These are phyloP conservation scores for Phocides pigmalion DNA, from an alignment of 1,140 invertebrate genomes.

Conservation along the genomic window DNA sequence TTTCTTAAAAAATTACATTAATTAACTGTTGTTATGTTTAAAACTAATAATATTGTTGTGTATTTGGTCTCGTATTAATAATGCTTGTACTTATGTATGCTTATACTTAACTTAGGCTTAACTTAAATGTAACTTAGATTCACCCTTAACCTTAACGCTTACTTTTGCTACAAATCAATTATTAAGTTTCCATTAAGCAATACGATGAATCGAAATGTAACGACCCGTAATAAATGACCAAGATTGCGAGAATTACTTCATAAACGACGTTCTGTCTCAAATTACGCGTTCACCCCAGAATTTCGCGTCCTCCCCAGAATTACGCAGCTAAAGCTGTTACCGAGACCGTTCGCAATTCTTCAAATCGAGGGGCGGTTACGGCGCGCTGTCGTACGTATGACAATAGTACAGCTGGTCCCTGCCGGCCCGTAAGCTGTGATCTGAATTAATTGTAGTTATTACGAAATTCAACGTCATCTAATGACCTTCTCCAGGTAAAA, in stretches of 20 bases:
- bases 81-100: too few species aligned
- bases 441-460: conserved; percentile 67
- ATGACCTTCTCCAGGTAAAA: too few species aligned
- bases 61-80: too few species aligned
- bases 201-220: conserved; percentile 1
- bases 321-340: conserved; percentile 10
- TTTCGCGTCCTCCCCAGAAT: conserved; percentile 4
- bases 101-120: too few species aligned
- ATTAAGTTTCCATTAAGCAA: background rate
- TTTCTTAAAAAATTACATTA: too few species aligned
- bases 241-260: background rate
- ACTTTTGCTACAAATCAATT: too few species aligned
- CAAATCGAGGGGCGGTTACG: conserved; percentile 46
- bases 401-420: conserved; percentile 42
- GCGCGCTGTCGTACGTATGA: conserved; percentile 42
- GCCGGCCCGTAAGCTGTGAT: conserved; percentile 38
- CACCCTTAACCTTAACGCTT: too few species aligned
- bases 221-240: background rate
- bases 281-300: background rate
- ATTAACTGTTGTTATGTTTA: too few species aligned
- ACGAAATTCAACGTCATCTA: conserved; percentile 43
- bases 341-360: conserved; percentile 32
- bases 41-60: too few species aligned
- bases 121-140: too few species aligned
- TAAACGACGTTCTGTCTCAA: background rate